These are phyloP conservation scores for Drosophila pegasa DNA, from an alignment of 2,888 invertebrate species.

Conservation along the genomic window DNA sequence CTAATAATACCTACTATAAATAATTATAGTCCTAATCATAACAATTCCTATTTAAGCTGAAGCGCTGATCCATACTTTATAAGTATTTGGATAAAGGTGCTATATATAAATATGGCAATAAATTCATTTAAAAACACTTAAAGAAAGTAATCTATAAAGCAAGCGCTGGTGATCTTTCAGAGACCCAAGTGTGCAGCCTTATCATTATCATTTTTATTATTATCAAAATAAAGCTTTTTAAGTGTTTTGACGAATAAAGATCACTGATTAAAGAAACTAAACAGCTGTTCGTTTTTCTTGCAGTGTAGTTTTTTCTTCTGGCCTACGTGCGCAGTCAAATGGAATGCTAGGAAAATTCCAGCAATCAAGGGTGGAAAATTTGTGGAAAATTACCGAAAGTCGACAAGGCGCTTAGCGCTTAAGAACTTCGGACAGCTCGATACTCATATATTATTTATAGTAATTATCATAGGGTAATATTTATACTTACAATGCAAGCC, in stretches of 20 bases:
- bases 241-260: not conserved
- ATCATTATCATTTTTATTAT: conserved; percentile 3
- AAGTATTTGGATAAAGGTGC: not conserved
- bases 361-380: not conserved
- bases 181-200: not conserved
- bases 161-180: not conserved
- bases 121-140: not conserved
- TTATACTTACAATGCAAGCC: conserved; percentile 85
- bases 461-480: not conserved
- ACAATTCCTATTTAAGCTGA: not conserved
- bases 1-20: not conserved
- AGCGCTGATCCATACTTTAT: not conserved
- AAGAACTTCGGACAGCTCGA: too few species aligned
- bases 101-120: not conserved
- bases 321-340: not conserved
- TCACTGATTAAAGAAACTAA: not conserved
- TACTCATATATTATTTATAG: not conserved
- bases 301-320: not conserved
- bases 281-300: not conserved
- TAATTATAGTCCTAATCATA: not conserved
- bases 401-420: not conserved
- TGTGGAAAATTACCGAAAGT: conserved; percentile 3
- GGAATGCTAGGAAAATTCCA: conserved; percentile 7
- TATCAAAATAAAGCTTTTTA: not conserved
- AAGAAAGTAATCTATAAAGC: too few species aligned